Percentiles rank a stretch among this genome's conserved stretches.
phyloP scores from a whole-genome alignment of 2,888 invertebrate species.

The Brachyopa scutellaris region DNA sequence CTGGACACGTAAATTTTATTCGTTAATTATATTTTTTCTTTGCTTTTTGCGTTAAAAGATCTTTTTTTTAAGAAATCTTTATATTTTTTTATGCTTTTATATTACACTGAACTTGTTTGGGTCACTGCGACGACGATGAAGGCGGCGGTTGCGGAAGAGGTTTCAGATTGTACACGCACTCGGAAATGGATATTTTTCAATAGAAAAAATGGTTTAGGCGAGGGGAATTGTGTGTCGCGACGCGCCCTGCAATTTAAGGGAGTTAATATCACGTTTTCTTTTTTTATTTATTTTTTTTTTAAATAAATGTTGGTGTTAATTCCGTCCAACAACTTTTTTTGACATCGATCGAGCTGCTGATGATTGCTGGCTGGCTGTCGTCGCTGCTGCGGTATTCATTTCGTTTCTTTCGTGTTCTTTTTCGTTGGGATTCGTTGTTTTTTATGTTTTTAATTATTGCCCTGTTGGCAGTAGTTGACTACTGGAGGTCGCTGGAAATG shows the following conservation, averaged over 20 bases:
- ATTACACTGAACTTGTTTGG: conserved; percentile 66
- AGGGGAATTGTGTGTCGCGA: conserved; percentile 22
- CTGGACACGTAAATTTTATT: conserved; percentile 58
- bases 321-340: conserved; percentile 57
- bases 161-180: conserved; percentile 61
- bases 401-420: conserved; percentile 48
- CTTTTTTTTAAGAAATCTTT: conserved; percentile 7
- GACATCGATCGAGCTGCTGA: conserved; percentile 70
- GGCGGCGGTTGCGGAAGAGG: conserved; percentile 21
- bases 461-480: not conserved
- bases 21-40: conserved; percentile 37
- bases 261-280: conserved; percentile 28
- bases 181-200: conserved; percentile 4
- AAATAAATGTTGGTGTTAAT: conserved; percentile 16
- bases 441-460: conserved; percentile 11
- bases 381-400: conserved; percentile 67
- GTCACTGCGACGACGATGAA: conserved; percentile 44
- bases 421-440: conserved; percentile 47
- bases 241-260: conserved; percentile 27
- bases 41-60: not conserved
- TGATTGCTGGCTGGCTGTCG: conserved; percentile 68
- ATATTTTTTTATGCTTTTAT: conserved; percentile 16
- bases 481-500: conserved; percentile 51
- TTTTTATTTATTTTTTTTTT: conserved; percentile 2
- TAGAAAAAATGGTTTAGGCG: not conserved